These are phyloP conservation scores for Bombus ignitus DNA, from an alignment of 1,140 invertebrate genomes.

Conservation along the genomic window DNA sequence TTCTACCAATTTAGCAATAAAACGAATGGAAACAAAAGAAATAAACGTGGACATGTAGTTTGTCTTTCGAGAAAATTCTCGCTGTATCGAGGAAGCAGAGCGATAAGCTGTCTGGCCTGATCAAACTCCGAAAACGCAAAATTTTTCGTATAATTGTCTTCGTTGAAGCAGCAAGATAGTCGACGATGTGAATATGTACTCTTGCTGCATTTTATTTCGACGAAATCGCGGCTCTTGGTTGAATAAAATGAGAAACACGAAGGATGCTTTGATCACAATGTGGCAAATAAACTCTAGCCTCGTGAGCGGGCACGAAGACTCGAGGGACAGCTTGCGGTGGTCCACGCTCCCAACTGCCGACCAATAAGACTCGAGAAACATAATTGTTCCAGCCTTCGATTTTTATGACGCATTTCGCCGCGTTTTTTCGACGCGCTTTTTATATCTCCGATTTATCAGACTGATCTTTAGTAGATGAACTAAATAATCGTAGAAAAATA, in stretches of 20 bases:
- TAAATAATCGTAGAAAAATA: slow-evolving; percentile 32
- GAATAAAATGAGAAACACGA: neutral
- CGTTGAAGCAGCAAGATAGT: neutral
- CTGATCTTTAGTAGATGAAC: slow-evolving; percentile 52
- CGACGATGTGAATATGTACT: neutral
- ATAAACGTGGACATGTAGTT: neutral
- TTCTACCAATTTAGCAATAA: neutral
- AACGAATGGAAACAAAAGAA: neutral
- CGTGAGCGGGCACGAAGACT: neutral
- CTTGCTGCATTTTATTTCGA: slow-evolving; percentile 14
- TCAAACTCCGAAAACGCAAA: neutral
- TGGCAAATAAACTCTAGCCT: neutral
- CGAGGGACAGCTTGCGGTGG: neutral
- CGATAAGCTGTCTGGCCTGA: neutral
- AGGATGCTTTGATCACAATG: neutral
- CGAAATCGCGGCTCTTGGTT: slow-evolving; percentile 24
- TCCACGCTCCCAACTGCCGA: slow-evolving; percentile 52
- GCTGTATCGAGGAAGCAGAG: neutral
- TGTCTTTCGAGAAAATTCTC: neutral
- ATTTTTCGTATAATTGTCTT: neutral
- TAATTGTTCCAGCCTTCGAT: slow-evolving; percentile 64
- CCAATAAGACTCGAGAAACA: slow-evolving; percentile 77
- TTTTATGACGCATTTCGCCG: slow-evolving; percentile 33
- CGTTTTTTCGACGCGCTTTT: slow-evolving; percentile 39
- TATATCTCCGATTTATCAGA: slow-evolving; percentile 41